phyloP scores from a whole-genome alignment of 2,888 invertebrate species.

The Oxycera nigricornis region DNA sequence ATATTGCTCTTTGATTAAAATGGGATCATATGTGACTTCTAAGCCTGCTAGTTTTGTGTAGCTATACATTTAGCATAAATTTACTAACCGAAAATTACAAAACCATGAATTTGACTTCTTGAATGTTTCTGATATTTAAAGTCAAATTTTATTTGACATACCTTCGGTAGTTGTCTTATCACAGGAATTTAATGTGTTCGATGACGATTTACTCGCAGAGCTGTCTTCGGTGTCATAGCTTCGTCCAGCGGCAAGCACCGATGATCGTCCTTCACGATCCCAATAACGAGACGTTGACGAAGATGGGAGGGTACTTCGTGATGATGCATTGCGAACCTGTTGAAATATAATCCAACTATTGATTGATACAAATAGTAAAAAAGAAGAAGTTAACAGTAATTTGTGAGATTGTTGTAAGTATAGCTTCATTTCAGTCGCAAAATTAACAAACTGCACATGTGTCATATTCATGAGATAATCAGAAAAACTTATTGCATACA shows the following conservation, averaged over 20 bases:
- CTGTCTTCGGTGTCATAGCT: constrained; percentile 46
- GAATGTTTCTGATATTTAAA: not conserved
- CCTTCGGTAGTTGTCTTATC: constrained; percentile 49
- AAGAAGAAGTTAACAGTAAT: too few relatives aligned
- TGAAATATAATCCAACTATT: constrained; percentile 7
- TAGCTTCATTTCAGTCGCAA: too few relatives aligned
- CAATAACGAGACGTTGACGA: constrained; percentile 59
- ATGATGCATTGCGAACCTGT: constrained; percentile 55
- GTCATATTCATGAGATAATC: too few relatives aligned
- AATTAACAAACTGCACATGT: too few relatives aligned
- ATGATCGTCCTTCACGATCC: constrained; percentile 58
- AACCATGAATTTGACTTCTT: not conserved
- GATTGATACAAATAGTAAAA: too few relatives aligned
- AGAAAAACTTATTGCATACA: too few relatives aligned
- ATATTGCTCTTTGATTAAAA: not conserved
- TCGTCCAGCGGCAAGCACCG: constrained; percentile 39
- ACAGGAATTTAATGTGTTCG: constrained; percentile 50
- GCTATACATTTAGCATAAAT: not conserved
- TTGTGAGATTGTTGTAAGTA: too few relatives aligned
- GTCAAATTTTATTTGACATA: not conserved
- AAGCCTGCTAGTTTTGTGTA: not conserved
- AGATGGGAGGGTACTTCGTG: constrained; percentile 57
- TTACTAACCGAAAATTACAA: not conserved
- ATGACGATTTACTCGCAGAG: constrained; percentile 52
- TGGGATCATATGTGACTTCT: not conserved